Percentiles rank a stretch among this genome's conserved stretches.
These are phyloP conservation scores for Camelus dromedarius DNA, from an alignment of 2,113 vertebrate species.

Conservation along the genomic window DNA sequence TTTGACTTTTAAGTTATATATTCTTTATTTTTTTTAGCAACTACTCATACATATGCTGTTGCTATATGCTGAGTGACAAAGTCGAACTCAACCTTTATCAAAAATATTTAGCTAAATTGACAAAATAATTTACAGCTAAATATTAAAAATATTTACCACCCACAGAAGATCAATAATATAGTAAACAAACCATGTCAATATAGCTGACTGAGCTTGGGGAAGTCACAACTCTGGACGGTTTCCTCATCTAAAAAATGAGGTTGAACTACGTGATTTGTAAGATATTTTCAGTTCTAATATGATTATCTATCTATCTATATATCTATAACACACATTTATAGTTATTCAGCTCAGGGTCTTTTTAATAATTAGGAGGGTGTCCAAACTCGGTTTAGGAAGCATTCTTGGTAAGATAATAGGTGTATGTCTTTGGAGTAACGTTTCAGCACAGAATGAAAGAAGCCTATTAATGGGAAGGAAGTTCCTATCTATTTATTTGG, in stretches of 20 bases:
- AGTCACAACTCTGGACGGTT: not conserved
- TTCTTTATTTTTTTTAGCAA: constrained; percentile 1
- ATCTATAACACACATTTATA: not conserved
- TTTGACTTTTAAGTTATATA: not conserved
- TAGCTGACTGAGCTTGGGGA: not conserved
- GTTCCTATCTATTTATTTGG: constrained; percentile 80
- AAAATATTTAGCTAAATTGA: constrained; percentile 25
- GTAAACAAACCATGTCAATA: not conserved
- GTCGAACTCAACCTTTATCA: not conserved
- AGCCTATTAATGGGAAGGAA: constrained; percentile 73
- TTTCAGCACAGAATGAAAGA: constrained; percentile 65
- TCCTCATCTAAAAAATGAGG: not conserved
- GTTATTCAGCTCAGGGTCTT: not conserved
- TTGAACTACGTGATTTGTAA: not conserved
- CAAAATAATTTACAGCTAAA: not conserved
- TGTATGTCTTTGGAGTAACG: constrained; percentile 37
- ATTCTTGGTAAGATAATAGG: not conserved
- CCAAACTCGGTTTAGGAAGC: not conserved
- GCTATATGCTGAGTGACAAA: not conserved
- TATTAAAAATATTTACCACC: not conserved
- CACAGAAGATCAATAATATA: not conserved
- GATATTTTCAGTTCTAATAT: not conserved
- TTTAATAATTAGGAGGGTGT: not conserved
- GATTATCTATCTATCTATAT: not conserved
- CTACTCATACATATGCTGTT: not conserved